Evolutionary conservation across 2,888 invertebrate species (phyloP), one percentile per base, ranked within the genome.

Genomic region (Eulithis testata): DNA sequence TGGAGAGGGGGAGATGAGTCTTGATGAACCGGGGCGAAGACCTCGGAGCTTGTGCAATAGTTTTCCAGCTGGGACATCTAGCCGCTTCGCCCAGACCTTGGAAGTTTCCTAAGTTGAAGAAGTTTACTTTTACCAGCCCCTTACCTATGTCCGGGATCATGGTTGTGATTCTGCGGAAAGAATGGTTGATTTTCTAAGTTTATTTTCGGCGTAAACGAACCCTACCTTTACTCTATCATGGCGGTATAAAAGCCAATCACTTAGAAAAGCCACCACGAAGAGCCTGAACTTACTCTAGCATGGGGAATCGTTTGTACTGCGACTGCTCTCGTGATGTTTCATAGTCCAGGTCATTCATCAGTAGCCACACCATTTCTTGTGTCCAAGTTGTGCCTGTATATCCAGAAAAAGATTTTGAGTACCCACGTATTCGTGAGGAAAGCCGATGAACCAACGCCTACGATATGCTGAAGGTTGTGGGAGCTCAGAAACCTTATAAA

Each of bases 281-380:
- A 14, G 8, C 31, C 12, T 12, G 0, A 65, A 91, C 94, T 94
- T 85, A 95, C 95, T 96, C 95, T 67, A 96, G 83, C 93, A 95
- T 96, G 4, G 96, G 96, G 77, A 96, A 96, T 77, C 97, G 86
- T 65, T 92, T 88, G n/a, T 91, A 90, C 0, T 95, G 82, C 6
- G 92, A 89, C 37, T 70, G 80, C 31, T 87, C 87, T 80, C 93
- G 92, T 0, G 95, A 95, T 27, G 85, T 86, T 63, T 94, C 88
- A 68, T 94, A 95, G 82, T 96, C 94, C 55, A 95, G 82, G 71
- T 95, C 88, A 67, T 95, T 95, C 65, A 94, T 91, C 50, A 96
- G 90, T 65, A 96, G 88, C 95, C 96, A 96, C 0, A 96, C 94
- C 89, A 96, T 94, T 88, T 96, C 96, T 82, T 96, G 96, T 0